Evolutionary conservation across 2,888 invertebrate species (phyloP).

Genomic region (Drosophila rellima): DNA sequence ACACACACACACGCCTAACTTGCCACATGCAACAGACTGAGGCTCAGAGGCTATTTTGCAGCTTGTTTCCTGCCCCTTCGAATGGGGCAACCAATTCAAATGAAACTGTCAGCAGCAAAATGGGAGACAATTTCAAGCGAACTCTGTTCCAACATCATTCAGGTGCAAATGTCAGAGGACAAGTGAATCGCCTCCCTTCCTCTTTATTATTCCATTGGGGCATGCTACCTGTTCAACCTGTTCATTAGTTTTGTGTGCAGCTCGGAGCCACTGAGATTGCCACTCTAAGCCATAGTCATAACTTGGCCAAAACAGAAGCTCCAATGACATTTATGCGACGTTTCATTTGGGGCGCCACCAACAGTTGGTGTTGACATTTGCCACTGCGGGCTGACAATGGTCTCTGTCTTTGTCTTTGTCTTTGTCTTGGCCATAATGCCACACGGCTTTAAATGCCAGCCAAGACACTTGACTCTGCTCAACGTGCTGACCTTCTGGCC

Average conservation of each 20-base stretch:
- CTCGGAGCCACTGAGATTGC: background rate
- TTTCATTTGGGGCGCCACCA: slow-evolving; percentile 34
- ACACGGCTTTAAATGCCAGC: slow-evolving; percentile 37
- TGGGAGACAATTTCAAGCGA: slow-evolving; percentile 32
- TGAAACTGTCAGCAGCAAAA: slow-evolving; percentile 54
- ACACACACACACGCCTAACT: background rate
- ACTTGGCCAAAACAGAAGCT: slow-evolving; percentile 46
- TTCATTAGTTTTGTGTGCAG: slow-evolving; percentile 16
- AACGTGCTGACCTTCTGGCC: slow-evolving; percentile 44
- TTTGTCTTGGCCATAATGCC: slow-evolving; percentile 18
- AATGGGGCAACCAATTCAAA: slow-evolving; percentile 45
- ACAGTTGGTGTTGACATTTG: slow-evolving; percentile 44
- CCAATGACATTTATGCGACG: slow-evolving; percentile 63
- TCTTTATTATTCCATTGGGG: background rate
- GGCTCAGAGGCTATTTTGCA: slow-evolving; percentile 3
- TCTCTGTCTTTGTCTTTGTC: background rate
- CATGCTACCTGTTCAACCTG: slow-evolving; percentile 3
- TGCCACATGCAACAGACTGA: slow-evolving; percentile 17
- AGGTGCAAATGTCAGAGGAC: slow-evolving; percentile 60
- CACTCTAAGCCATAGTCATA: slow-evolving; percentile 36
- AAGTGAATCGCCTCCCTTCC: slow-evolving; percentile 3
- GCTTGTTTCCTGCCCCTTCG: background rate
- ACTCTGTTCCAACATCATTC: slow-evolving; percentile 40
- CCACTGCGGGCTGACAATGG: background rate
- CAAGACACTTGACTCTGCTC: slow-evolving; percentile 7